These are phyloP conservation scores for Drosophila merina DNA, from an alignment of 2,888 invertebrate genomes.

Conservation along the genomic window DNA sequence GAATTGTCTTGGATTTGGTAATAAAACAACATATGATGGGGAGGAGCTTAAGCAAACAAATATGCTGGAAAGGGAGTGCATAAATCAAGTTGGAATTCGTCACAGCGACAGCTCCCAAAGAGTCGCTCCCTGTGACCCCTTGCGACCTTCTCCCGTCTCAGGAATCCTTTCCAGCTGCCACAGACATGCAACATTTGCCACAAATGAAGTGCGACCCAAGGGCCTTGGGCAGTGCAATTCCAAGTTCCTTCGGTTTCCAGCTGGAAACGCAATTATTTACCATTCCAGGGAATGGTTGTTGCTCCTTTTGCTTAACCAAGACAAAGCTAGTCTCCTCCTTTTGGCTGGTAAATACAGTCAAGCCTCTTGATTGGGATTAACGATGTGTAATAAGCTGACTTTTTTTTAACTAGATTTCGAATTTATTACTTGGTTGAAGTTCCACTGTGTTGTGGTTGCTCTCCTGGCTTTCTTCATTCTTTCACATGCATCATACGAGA, in stretches of 20 bases:
- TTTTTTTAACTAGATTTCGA: neutral
- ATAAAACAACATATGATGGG: conserved; percentile 45
- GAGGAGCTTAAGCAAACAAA: conserved; percentile 25
- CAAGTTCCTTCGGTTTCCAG: conserved; percentile 26
- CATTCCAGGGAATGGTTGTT: conserved; percentile 22
- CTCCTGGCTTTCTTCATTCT: conserved; percentile 19
- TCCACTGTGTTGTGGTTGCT: conserved; percentile 7
- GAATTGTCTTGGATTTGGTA: conserved; percentile 54
- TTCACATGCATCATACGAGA: conserved; percentile 39
- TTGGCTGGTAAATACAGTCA: neutral
- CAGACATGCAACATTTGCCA: conserved; percentile 72
- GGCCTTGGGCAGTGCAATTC: conserved; percentile 25
- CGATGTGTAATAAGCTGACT: too few relatives aligned
- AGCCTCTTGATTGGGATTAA: conserved; percentile 5
- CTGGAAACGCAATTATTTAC: conserved; percentile 38
- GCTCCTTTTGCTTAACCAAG: conserved; percentile 20
- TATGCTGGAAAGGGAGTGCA: conserved; percentile 35
- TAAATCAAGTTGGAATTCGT: conserved; percentile 73
- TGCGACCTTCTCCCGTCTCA: neutral
- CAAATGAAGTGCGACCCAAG: conserved; percentile 63
- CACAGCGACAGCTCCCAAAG: conserved; percentile 45
- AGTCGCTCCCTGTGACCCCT: conserved; percentile 14
- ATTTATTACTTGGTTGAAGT: neutral
- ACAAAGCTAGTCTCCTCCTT: conserved; percentile 22
- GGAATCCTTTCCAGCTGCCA: conserved; percentile 3